phyloP scores from a whole-genome alignment of 2,113 vertebrate genomes.

The Gymnocephalus cernua region DNA sequence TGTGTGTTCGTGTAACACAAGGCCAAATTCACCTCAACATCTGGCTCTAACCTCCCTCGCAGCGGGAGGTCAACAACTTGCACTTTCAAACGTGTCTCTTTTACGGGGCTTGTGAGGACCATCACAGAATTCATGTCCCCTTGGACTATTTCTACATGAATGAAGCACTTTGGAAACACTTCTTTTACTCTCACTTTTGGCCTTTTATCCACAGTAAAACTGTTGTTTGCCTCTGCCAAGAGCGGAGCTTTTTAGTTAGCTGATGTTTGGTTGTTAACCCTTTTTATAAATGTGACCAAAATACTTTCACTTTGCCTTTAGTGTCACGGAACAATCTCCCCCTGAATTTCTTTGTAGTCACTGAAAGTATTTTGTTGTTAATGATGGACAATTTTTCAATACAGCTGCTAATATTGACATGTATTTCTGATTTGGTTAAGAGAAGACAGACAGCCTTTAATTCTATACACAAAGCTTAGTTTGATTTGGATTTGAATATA shows the following conservation, averaged over 20 bases:
- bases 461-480: too few relatives aligned
- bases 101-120: constrained; percentile 24
- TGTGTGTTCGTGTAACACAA: constrained; percentile 40
- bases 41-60: constrained; percentile 58
- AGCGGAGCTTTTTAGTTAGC: constrained; percentile 15
- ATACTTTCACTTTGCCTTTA: not conserved
- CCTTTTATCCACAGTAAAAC: constrained; percentile 25
- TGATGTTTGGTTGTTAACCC: constrained; percentile 4
- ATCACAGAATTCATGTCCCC: constrained; percentile 17
- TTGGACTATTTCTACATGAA: constrained; percentile 30
- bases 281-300: constrained; percentile 12
- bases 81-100: constrained; percentile 33
- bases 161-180: constrained; percentile 42
- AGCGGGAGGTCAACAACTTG: constrained; percentile 54
- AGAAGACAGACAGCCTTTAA: too few relatives aligned
- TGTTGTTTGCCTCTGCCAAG: constrained; percentile 2
- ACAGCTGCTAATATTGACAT: not conserved
- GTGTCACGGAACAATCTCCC: not conserved
- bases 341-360: not conserved
- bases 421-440: too few relatives aligned
- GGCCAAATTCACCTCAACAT: constrained; percentile 63
- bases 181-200: constrained; percentile 1
- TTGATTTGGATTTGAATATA: too few relatives aligned
- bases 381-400: not conserved
- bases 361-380: not conserved